phyloP scores from a whole-genome alignment of 2,797 vertebrate species.

The Anas bernieri region DNA sequence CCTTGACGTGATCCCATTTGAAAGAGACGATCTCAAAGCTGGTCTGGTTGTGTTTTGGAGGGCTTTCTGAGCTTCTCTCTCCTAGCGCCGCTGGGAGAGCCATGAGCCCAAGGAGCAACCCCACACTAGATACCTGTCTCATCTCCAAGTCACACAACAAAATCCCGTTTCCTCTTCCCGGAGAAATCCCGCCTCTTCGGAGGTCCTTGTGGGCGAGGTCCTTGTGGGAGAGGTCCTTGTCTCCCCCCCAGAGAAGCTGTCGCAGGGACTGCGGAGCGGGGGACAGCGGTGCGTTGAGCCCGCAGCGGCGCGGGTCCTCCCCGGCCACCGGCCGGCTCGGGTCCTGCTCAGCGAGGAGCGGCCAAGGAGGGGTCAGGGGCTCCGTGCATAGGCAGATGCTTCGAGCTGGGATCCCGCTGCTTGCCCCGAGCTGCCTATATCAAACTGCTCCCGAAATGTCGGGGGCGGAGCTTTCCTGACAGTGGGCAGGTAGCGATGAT shows the following conservation, averaged over 20 bases:
- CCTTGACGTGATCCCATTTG: conserved; percentile 89
- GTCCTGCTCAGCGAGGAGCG: not conserved
- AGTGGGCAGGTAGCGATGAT: not conserved
- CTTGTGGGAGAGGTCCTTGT: conserved; percentile 9
- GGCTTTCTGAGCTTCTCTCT: conserved; percentile 15
- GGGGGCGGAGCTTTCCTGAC: conserved; percentile 41
- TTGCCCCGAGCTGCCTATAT: conserved; percentile 66
- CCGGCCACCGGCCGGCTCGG: not conserved
- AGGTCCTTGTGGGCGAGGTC: not conserved
- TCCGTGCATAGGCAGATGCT: not conserved
- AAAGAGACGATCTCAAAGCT: conserved; percentile 89
- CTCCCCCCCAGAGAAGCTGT: not conserved
- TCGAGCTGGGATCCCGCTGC: not conserved
- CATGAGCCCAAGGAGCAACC: conserved; percentile 29
- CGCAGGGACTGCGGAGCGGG: not conserved
- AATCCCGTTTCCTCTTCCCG: conserved; percentile 34
- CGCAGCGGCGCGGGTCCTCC: not conserved
- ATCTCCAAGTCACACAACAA: conserved; percentile 10
- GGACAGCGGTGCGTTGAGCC: not conserved
- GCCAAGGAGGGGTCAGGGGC: not conserved
- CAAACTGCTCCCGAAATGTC: not conserved
- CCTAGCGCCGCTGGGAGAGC: conserved; percentile 42
- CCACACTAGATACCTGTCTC: conserved; percentile 17
- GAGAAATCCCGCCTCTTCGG: conserved; percentile 45
- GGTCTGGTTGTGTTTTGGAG: conserved; percentile 2